Evolutionary conservation across 2,888 invertebrate species (phyloP), one percentile per base, ranked within the genome.

Genomic region (Dicycla oo): DNA sequence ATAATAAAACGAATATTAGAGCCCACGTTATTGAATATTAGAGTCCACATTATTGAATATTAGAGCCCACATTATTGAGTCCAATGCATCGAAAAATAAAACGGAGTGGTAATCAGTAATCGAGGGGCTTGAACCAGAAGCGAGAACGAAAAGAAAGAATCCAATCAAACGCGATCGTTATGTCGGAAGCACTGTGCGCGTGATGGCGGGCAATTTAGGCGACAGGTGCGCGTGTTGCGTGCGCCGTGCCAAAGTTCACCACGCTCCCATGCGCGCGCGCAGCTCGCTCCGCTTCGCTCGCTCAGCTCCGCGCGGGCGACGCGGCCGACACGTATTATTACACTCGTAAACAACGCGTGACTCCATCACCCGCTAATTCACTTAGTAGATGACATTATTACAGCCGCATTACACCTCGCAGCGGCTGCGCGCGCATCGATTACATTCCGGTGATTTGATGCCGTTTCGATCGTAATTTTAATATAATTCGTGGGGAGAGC

Each of bases 321-420:
- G 64, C 72, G 69, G 56, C 69, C 80, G 85, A 83, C 84, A 83
- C 84, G 81, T 78, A 71, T 87, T 86, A 90, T 91, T 91, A 91
- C 85, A 80, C 82, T 74, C 84, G 85, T 87, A 88, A 92, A 91
- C 92, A 87, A 91, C 88, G 91, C 93, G 92, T 93, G 92, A 93
- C 92, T 89, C 83, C 87, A 90, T 88, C 91, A 89, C 81, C 82
- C 80, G 87, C 87, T 90, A 90, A 91, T 91, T 91, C 90, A 91
- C 88, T 91, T 90, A 89, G 79, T 86, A 88, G 90, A 91, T 89
- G 91, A 92, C 92, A 91, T 92, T 90, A 93, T 92, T 91, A 91
- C 78, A 88, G 87, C 86, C 87, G 88, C 90, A 91, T 91, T 91
- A 89, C 90, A 88, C 87, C 82, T 87, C 82, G 81, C 62, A 83